Percentiles rank a stretch among this genome's conserved stretches.
These are phyloP conservation scores for Corydoras maculifer DNA, from an alignment of 2,113 vertebrate genomes.

Conservation along the genomic window DNA sequence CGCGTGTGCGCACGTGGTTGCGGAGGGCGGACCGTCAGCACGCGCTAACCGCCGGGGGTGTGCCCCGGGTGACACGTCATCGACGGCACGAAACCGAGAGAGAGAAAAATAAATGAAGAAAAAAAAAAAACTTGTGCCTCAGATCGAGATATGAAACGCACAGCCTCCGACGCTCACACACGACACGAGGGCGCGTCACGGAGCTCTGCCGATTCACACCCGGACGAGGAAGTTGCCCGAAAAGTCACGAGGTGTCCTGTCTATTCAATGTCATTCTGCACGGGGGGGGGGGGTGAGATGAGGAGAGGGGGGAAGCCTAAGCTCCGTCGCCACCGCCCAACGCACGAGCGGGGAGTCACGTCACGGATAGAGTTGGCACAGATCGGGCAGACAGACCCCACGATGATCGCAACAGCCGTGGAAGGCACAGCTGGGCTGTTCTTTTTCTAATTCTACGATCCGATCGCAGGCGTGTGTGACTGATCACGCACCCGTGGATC, in stretches of 20 bases:
- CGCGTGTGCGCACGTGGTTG: slow-evolving; percentile 55
- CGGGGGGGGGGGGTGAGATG: slow-evolving; percentile 37
- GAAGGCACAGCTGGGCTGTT: no score
- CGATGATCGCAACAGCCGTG: no score
- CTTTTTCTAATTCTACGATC: no score
- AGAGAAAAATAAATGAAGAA: neutral
- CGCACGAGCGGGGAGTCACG: neutral
- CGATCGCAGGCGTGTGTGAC: no score
- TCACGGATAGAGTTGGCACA: no score
- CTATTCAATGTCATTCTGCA: slow-evolving; percentile 61
- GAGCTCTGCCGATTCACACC: neutral
- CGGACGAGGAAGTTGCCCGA: slow-evolving; percentile 42
- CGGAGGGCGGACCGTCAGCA: slow-evolving; percentile 46
- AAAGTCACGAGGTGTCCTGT: slow-evolving; percentile 58
- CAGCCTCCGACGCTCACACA: no score
- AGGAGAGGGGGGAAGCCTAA: no score
- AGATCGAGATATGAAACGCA: no score
- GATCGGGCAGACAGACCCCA: no score
- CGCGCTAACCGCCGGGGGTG: slow-evolving; percentile 50
- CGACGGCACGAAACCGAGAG: slow-evolving; percentile 55
- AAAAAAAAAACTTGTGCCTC: neutral
- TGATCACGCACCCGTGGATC: no score
- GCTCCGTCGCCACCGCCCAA: slow-evolving; percentile 63
- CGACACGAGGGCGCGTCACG: slow-evolving; percentile 29
- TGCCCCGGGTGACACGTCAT: slow-evolving; percentile 68